phyloP scores from a whole-genome alignment of 2,113 vertebrate genomes.

The Dasypus novemcinctus region DNA sequence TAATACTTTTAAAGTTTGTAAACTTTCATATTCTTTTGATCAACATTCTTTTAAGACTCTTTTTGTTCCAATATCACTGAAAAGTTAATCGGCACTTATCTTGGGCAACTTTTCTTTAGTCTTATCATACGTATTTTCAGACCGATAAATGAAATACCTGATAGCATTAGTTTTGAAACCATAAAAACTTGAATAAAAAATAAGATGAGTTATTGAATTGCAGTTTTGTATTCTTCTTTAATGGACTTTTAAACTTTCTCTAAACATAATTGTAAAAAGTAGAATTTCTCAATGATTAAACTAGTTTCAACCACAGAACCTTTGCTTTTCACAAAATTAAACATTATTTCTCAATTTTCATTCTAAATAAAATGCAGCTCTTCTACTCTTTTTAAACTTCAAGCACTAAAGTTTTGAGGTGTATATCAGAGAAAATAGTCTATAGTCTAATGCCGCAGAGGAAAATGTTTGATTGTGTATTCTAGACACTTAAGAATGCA shows the following conservation, averaged over 20 bases:
- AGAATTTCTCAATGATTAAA: background rate
- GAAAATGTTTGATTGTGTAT: conserved; percentile 69
- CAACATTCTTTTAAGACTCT: background rate
- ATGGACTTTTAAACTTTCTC: background rate
- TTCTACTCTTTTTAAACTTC: conserved; percentile 43
- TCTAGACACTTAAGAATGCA: conserved; percentile 62
- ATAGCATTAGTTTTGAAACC: background rate
- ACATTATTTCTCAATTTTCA: conserved; percentile 17
- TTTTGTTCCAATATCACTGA: background rate
- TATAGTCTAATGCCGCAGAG: conserved; percentile 56
- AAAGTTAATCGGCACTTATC: background rate
- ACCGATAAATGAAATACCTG: background rate
- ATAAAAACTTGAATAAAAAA: background rate
- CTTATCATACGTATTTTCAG: background rate
- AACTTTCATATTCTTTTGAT: background rate
- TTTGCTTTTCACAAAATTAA: conserved; percentile 45
- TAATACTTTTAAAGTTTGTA: background rate
- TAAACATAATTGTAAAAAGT: background rate
- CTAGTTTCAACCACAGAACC: background rate
- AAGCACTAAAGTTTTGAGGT: conserved; percentile 51
- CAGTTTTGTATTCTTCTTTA: background rate
- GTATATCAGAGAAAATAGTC: conserved; percentile 66
- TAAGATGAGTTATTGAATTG: background rate
- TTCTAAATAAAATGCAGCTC: conserved; percentile 22
- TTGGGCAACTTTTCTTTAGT: background rate